These are phyloP conservation scores for Drosophila orena DNA, from an alignment of 1,140 invertebrate genomes.

Conservation along the genomic window DNA sequence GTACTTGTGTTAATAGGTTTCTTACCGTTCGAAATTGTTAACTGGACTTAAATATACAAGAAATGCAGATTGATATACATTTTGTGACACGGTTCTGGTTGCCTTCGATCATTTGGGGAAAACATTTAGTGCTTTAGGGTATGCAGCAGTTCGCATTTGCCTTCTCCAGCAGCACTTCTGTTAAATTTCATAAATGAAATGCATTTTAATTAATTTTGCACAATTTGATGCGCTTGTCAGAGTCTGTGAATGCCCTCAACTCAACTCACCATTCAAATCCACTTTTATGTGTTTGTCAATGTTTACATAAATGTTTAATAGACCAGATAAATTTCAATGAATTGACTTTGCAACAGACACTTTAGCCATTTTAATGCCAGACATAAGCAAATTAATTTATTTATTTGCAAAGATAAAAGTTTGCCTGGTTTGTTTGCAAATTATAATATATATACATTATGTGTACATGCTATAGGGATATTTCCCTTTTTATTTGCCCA, in stretches of 20 bases:
- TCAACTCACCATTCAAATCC: background rate
- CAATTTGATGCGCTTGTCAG: slow-evolving; percentile 52
- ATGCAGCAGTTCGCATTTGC: background rate
- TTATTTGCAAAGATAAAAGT: slow-evolving; percentile 52
- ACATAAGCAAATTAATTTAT: slow-evolving; percentile 77
- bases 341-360: slow-evolving; percentile 43
- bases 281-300: slow-evolving; percentile 62
- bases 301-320: slow-evolving; percentile 81
- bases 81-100: no score
- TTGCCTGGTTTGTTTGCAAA: slow-evolving; percentile 24
- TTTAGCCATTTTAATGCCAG: slow-evolving; percentile 59
- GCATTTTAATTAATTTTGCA: slow-evolving; percentile 80
- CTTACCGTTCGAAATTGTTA: background rate
- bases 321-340: slow-evolving; percentile 79
- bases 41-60: background rate
- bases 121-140: background rate
- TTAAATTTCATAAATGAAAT: slow-evolving; percentile 77
- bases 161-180: background rate
- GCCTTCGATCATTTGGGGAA: no score
- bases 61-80: background rate
- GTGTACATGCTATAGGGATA: background rate
- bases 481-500: slow-evolving; percentile 18
- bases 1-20: background rate
- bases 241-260: slow-evolving; percentile 15
- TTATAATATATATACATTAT: slow-evolving; percentile 46